Evolutionary conservation across 1,140 invertebrate genomes (phyloP), one percentile per base, ranked within the genome.

Genomic region (Heliothis virescens): DNA sequence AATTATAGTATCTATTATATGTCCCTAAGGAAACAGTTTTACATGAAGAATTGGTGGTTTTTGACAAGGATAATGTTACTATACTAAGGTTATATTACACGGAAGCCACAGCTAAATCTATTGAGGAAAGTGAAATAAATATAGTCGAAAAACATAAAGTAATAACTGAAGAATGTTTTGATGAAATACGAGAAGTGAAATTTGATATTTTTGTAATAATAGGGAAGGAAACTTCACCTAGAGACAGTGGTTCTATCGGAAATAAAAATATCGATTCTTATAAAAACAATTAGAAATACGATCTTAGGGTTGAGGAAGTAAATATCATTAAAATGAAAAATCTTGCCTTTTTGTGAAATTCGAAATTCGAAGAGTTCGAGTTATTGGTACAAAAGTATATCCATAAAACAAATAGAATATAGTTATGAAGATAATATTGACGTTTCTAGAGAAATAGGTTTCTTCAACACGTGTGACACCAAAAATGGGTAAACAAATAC

Each of bases 61-160:
- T 34, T 29, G n/a, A 47, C 41, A 63, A 47, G 62, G n/a, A 47
- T 63, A 63, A 47, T 47, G 15, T 63, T n/a, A 29, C 7, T 21
- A 57, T 21, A 18, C 3, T 10, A 57, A 57, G 55, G 55, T 41
- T 63, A 47, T 63, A 16, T 29, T 63, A 15, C 16, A 9, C 62
- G 62, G 62, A 63, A 63, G 41, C 62, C 62, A 16, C 29, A 41
- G 34, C 62, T 63, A 63, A 34, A 63, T 63, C 34, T 63, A 63
- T 63, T 63, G 62, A 63, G 62, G 62, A 63, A 63, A 63, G 15
- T 0, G n/a, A 63, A 63, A 63, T 34, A 63, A 63, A 41, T 3
- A 41, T 16, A 57, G 55, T 9, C 15, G 60, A 41, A 2, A 60
- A 16, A 10, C n/a, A 63, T 63, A 34, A 16, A 41, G 34, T 47